Conservation (phyloP, 64 coral and sea anemone species). For the Porites australiensis region DNA sequence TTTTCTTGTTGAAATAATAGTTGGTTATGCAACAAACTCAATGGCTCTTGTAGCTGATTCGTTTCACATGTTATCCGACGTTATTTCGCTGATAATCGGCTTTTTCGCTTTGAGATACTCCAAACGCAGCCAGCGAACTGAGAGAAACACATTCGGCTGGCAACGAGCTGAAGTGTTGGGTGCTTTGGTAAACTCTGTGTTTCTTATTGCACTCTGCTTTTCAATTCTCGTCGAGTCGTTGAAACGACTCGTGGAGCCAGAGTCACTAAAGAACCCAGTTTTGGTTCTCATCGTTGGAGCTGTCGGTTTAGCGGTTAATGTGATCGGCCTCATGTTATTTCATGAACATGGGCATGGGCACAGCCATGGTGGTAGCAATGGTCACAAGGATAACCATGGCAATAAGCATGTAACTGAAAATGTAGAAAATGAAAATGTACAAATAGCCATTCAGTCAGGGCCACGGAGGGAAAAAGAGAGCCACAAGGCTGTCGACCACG, state of each 20-base stretch:
- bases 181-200: constrained; percentile 92
- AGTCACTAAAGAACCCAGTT: constrained; percentile 69
- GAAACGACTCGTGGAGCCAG: constrained; percentile 81
- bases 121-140: constrained; percentile 75
- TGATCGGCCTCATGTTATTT: constrained; percentile 85
- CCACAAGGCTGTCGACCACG: too few species aligned
- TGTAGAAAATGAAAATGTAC: constrained; percentile 20
- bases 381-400: constrained; percentile 20
- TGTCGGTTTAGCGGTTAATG: constrained; percentile 80
- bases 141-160: constrained; percentile 98
- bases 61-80: constrained; percentile 98
- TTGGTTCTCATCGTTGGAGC: constrained; percentile 86
- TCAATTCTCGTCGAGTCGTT: constrained; percentile 95
- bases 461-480: too few species aligned
- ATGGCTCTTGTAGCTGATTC: constrained; percentile 98
- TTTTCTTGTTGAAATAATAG: constrained; percentile 94
- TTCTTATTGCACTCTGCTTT: constrained; percentile 95
- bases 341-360: constrained; percentile 92
- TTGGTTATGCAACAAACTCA: constrained; percentile 92
- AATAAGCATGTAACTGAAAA: not conserved
- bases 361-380: constrained; percentile 86
- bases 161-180: constrained; percentile 98
- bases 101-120: constrained; percentile 95
- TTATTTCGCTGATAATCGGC: constrained; percentile 91
- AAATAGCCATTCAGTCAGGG: too few species aligned